Evolutionary conservation across 1,140 invertebrate species (phyloP), one percentile per base, ranked within the genome.

Genomic region (Drosophila paulistorum): DNA sequence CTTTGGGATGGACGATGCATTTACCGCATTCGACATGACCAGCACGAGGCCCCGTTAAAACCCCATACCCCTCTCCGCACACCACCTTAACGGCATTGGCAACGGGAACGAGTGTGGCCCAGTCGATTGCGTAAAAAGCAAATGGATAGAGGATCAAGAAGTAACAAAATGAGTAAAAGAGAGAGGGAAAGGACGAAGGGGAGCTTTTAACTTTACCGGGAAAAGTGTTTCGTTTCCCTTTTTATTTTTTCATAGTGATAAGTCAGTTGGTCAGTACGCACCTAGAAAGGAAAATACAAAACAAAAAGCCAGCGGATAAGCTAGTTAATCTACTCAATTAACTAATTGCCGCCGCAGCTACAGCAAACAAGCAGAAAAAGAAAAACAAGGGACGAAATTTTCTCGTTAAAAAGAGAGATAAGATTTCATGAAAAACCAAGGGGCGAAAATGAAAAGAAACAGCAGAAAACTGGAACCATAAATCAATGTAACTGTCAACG

Each of bases 401-500:
- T 39, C 68, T 71, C 41, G 59, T 61, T 42, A 42, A 61, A 42
- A 41, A 37, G 20, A 37, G 33, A 74, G 74, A 76, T 76, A 76
- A 76, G 66, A 76, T 76, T 76, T 76, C 79, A 76, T 83, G 62
- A 57, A 77, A 71, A 59, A 51, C 48, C 68, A 58, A 48, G 14
- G 45, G 45, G 45, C 14, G 14, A 9, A 42, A 48, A 67, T 60
- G 69, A 70, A 66, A 71, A 71, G 45, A 66, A 33, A 65, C 3
- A 11, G 11, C 51, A 62, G 30, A 63, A 65, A 59, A 68, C 13
- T 48, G 74, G 48, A 55, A 39, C 76, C 84, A 79, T 89, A 89
- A 89, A 89, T 89, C 84, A 89, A 90, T 85, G 85, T 81, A 89
- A 89, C 74, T 89, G 85, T 85, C 85, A 81, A 71, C 84, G 81